Conservation (phyloP, 2,113 vertebrate genomes). For the Thunnus thynnus region DNA sequence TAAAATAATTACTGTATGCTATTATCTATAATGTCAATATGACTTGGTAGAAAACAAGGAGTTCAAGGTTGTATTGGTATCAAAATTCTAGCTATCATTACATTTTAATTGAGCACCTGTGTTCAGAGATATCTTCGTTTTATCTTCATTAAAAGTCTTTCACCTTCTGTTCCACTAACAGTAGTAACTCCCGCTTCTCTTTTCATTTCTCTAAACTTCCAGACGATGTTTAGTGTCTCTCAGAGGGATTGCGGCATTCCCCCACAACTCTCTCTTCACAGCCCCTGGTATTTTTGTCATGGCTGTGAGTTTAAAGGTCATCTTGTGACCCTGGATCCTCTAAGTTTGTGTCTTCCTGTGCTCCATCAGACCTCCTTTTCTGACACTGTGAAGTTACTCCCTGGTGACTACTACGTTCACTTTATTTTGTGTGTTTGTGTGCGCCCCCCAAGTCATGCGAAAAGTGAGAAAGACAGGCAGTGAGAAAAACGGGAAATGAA, state of each 20-base stretch:
- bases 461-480: conserved; percentile 2
- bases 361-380: conserved; percentile 24
- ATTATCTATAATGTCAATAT: neutral
- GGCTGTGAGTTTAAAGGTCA: conserved; percentile 50
- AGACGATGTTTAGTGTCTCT: conserved; percentile 54
- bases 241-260: conserved; percentile 53
- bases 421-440: conserved; percentile 38
- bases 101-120: too few species aligned
- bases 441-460: neutral
- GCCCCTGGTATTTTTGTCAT: conserved; percentile 24
- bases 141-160: neutral
- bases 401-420: conserved; percentile 25
- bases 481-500: conserved; percentile 16
- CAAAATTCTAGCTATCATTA: too few species aligned
- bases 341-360: conserved; percentile 38
- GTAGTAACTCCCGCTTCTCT: conserved; percentile 8
- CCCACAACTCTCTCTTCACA: conserved; percentile 12
- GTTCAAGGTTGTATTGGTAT: too few species aligned
- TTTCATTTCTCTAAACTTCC: conserved; percentile 26
- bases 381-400: conserved; percentile 50
- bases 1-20: neutral
- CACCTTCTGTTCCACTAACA: neutral
- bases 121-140: neutral
- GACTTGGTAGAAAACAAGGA: neutral
- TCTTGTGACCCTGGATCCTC: conserved; percentile 44